Percentiles rank a stretch among this genome's conserved stretches.
phyloP scores from a whole-genome alignment of 2,113 vertebrate genomes.

The Mustela nigripes region DNA sequence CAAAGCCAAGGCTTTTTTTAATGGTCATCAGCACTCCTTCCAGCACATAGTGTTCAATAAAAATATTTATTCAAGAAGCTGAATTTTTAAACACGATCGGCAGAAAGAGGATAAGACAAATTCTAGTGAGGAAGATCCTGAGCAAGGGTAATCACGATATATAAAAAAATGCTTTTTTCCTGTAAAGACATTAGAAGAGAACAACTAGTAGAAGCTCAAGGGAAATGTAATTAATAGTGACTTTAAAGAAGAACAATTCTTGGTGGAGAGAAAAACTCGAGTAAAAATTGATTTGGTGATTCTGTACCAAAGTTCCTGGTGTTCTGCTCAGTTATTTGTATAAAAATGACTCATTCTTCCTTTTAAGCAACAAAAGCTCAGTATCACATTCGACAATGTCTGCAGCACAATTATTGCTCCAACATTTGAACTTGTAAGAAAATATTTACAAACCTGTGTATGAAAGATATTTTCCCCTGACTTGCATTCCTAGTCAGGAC shows the following conservation, averaged over 20 bases:
- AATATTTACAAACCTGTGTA: not conserved
- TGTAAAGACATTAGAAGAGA: not conserved
- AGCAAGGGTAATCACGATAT: not conserved
- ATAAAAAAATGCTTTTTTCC: not conserved
- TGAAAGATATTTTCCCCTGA: not conserved
- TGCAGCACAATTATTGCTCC: not conserved
- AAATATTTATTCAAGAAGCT: not conserved
- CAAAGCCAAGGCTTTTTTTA: not conserved
- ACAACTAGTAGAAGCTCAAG: conserved; percentile 33
- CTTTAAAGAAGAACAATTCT: not conserved
- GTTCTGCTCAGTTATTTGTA: conserved; percentile 53
- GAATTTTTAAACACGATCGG: not conserved
- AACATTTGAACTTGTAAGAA: conserved; percentile 23
- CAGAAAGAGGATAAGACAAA: not conserved
- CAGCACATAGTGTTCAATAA: not conserved
- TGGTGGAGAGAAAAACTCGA: not conserved
- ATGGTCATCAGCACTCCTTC: not conserved
- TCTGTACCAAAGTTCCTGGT: not conserved
- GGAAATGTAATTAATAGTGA: conserved; percentile 36
- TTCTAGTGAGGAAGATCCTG: not conserved
- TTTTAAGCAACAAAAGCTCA: conserved; percentile 55
- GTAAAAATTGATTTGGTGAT: conserved; percentile 28
- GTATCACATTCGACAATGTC: conserved; percentile 62
- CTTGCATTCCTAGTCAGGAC: not conserved
- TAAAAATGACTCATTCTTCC: conserved; percentile 72